These are phyloP conservation scores for Oscheius sp. DNA, from an alignment of 2,888 invertebrate genomes.

Conservation along the genomic window DNA sequence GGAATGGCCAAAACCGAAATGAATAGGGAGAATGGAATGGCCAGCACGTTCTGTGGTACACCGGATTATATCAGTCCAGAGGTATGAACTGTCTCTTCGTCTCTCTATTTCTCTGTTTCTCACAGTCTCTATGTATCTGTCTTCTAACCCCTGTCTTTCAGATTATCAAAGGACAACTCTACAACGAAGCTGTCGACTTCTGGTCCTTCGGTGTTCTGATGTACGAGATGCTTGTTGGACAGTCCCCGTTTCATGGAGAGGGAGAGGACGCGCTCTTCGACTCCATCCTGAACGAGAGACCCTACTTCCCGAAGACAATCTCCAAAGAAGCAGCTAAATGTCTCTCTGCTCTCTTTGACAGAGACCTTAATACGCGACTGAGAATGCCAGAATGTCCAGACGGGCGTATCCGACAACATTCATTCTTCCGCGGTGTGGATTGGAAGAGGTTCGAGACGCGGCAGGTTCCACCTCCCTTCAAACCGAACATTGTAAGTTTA, in stretches of 20 bases:
- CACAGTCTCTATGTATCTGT: neutral
- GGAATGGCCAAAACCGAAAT: constrained; percentile 99
- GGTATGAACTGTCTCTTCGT: constrained; percentile 77
- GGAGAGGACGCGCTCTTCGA: constrained; percentile 96
- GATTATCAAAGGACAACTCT: constrained; percentile 94
- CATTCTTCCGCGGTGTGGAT: constrained; percentile 88
- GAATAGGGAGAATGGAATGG: constrained; percentile 89
- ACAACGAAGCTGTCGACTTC: constrained; percentile 98
- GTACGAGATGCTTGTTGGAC: constrained; percentile 98
- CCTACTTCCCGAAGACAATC: constrained; percentile 91
- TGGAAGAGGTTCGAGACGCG: constrained; percentile 91
- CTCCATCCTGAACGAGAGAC: constrained; percentile 97
- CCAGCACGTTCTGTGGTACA: constrained; percentile 88
- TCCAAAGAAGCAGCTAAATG: constrained; percentile 82
- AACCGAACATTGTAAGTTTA: constrained; percentile 87
- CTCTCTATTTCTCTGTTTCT: too few relatives aligned
- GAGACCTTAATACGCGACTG: constrained; percentile 88
- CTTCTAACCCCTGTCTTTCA: constrained; percentile 72
- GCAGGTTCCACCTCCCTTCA: constrained; percentile 91
- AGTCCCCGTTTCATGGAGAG: constrained; percentile 97
- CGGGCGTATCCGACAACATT: constrained; percentile 89
- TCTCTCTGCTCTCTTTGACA: constrained; percentile 86
- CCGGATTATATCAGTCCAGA: constrained; percentile 99
- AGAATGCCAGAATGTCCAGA: constrained; percentile 88
- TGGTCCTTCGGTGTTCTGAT: constrained; percentile 94